A percentile compares a stretch with the other conserved stretches of the same genome.
Conservation (phyloP, 2,113 vertebrate genomes). For the Nyctereutes procyonoides region DNA sequence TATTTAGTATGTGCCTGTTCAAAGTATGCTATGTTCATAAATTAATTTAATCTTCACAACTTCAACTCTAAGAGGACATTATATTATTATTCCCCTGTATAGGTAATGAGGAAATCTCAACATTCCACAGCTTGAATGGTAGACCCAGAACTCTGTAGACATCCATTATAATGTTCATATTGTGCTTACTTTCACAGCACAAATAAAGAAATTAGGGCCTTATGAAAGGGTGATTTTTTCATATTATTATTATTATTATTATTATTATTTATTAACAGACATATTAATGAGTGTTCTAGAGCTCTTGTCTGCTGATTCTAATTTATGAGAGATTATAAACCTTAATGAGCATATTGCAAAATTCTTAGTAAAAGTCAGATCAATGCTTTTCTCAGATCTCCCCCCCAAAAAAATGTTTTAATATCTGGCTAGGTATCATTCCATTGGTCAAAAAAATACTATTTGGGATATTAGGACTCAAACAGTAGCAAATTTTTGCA, state of each 20-base stretch:
- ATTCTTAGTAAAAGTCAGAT: conserved; percentile 12
- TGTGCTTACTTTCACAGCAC: background rate
- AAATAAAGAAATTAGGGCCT: background rate
- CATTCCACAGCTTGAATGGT: background rate
- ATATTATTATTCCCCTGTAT: background rate
- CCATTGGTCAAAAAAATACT: background rate
- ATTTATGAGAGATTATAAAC: conserved; percentile 8
- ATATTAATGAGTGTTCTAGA: background rate
- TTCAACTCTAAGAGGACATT: background rate
- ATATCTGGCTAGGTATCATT: background rate
- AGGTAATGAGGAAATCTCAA: background rate
- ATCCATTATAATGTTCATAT: background rate
- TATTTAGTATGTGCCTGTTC: background rate
- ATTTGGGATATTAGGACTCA: background rate
- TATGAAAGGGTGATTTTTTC: background rate
- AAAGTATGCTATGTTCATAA: background rate
- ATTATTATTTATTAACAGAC: too few species aligned
- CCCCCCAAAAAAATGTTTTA: background rate
- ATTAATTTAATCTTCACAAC: background rate
- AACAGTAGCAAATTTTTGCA: background rate
- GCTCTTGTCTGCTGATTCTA: background rate
- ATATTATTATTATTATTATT: background rate
- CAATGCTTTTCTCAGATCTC: background rate
- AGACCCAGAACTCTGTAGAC: background rate
- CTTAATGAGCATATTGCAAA: background rate